Percentiles rank a stretch among this genome's conserved stretches.
Conservation (phyloP, 2,113 vertebrate genomes). For the Hemicordylus capensis region DNA sequence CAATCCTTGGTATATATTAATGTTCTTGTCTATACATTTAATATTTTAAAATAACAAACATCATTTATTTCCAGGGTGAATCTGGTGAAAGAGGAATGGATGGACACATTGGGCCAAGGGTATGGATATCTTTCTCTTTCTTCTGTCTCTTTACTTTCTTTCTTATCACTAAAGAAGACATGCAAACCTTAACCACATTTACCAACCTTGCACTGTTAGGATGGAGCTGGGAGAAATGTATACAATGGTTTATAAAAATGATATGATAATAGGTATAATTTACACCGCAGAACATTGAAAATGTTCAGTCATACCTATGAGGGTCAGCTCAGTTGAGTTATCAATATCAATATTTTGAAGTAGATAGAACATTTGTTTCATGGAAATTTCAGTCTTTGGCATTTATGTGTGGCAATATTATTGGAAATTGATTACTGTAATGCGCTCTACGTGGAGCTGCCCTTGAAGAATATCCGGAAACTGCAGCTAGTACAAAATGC, state of each 20-base stretch:
- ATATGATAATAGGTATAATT: too few species aligned
- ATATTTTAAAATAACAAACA: not conserved
- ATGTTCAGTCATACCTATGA: too few species aligned
- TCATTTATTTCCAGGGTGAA: constrained; percentile 79
- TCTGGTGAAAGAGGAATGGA: constrained; percentile 81
- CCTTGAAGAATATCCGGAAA: too few species aligned
- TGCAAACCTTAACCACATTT: not conserved
- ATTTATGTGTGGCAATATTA: not conserved
- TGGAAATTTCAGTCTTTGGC: not conserved
- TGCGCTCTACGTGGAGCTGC: too few species aligned
- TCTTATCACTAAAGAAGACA: not conserved
- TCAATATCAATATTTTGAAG: not conserved
- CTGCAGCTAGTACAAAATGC: too few species aligned
- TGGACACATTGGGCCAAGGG: constrained; percentile 73
- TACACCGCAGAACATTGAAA: too few species aligned
- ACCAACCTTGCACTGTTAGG: not conserved
- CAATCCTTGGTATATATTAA: not conserved
- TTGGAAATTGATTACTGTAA: not conserved
- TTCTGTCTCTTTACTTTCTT: not conserved
- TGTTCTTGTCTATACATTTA: not conserved
- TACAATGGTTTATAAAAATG: too few species aligned
- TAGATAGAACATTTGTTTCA: not conserved
- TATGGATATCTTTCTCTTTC: constrained; percentile 58
- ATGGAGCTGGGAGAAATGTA: not conserved
- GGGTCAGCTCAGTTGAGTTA: not conserved